Conservation (phyloP, 2,113 vertebrate genomes). For the Anser cygnoides region DNA sequence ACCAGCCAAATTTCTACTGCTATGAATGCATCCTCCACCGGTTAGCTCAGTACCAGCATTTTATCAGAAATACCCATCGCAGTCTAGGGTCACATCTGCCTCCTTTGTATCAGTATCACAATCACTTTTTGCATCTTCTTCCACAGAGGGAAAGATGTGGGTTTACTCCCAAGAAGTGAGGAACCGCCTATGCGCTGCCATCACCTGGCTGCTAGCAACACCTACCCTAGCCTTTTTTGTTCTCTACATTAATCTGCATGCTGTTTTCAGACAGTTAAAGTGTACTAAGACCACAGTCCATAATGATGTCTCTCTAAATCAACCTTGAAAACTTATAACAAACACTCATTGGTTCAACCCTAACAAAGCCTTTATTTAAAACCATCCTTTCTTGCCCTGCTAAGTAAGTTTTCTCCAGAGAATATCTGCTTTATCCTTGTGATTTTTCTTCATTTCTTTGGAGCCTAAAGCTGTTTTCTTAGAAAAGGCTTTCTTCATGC, state of each 20-base stretch:
- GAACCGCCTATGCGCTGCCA: background rate
- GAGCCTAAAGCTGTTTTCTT: background rate
- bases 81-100: background rate
- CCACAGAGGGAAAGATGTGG: background rate
- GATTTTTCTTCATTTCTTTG: background rate
- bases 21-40: background rate
- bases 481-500: background rate
- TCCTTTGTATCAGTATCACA: background rate
- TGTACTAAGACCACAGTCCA: background rate
- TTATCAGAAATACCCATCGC: background rate
- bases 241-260: background rate
- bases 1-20: background rate
- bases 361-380: background rate
- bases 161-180: background rate
- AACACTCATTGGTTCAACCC: background rate
- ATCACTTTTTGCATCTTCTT: background rate
- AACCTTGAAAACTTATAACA: background rate
- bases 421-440: background rate
- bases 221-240: background rate
- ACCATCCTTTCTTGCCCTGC: background rate
- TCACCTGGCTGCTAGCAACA: background rate
- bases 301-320: background rate
- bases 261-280: background rate
- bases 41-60: background rate
- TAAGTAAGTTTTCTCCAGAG: background rate